Evolutionary conservation across 2,113 vertebrate species (phyloP).

Genomic region (Balaenoptera acutorostrata): DNA sequence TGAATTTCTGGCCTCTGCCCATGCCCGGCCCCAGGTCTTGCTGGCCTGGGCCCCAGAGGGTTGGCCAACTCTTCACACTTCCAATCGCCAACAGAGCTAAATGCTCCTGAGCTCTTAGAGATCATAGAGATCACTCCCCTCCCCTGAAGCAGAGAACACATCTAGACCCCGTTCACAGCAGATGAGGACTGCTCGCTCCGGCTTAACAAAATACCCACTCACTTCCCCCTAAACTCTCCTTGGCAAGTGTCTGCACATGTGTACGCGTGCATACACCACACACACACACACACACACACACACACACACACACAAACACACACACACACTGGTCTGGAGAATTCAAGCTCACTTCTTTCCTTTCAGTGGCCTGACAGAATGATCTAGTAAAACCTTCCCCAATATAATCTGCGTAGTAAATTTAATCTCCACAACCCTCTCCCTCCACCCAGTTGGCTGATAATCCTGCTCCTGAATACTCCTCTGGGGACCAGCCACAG

Average conservation of each 20-base stretch:
- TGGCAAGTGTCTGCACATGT: background rate
- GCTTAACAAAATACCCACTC: background rate
- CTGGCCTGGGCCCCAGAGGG: background rate
- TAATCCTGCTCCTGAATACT: background rate
- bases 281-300: no score
- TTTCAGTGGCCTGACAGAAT: background rate
- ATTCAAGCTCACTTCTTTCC: background rate
- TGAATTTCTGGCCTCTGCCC: background rate
- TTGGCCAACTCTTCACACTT: background rate
- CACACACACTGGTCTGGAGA: background rate
- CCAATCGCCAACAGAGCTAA: no score
- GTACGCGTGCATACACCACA: accelerated
- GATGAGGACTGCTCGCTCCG: accelerated
- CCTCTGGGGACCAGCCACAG: background rate
- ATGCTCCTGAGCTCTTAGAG: background rate
- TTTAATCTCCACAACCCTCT: background rate
- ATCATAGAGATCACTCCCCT: background rate
- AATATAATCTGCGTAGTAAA: background rate
- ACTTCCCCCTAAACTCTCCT: background rate
- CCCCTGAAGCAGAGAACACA: no score
- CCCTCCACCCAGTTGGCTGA: background rate
- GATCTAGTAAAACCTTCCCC: background rate
- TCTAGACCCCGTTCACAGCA: background rate
- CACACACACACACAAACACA: no score
- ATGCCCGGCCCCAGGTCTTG: background rate